Conservation (phyloP, 2,113 vertebrate species). For the Ardeotis arabs region DNA sequence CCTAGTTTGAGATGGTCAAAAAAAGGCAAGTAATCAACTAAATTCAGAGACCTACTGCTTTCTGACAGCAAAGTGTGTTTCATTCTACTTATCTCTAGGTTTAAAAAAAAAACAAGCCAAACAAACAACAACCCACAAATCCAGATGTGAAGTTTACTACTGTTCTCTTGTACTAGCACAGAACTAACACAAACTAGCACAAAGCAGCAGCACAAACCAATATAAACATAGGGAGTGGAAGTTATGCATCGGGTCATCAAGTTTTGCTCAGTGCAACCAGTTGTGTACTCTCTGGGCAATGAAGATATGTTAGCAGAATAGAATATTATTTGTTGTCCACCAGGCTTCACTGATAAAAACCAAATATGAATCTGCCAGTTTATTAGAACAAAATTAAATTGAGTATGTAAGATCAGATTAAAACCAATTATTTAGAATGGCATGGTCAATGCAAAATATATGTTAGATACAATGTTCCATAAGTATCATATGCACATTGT, state of each 20-base stretch:
- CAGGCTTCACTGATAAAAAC: neutral
- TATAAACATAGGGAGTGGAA: neutral
- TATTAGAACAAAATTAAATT: neutral
- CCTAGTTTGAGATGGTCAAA: neutral
- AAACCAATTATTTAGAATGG: neutral
- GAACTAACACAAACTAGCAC: neutral
- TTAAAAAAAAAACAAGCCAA: neutral
- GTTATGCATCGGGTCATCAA: neutral
- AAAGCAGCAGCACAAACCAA: neutral
- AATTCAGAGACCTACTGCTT: neutral
- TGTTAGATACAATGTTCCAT: neutral
- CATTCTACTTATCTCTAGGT: neutral
- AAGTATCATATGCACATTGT: neutral
- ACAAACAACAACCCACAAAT: neutral
- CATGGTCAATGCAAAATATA: neutral
- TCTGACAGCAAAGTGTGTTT: neutral
- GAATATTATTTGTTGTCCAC: neutral
- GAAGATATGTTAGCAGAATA: neutral
- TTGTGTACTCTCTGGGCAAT: neutral
- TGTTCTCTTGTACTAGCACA: neutral
- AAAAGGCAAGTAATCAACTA: neutral
- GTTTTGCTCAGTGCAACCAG: neutral
- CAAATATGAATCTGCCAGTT: neutral
- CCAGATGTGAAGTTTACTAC: neutral
- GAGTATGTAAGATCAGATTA: neutral